Percentiles rank a stretch among this genome's conserved stretches.
These are phyloP conservation scores for Netelia fuscicornis DNA, from an alignment of 2,888 invertebrate genomes.

Conservation along the genomic window DNA sequence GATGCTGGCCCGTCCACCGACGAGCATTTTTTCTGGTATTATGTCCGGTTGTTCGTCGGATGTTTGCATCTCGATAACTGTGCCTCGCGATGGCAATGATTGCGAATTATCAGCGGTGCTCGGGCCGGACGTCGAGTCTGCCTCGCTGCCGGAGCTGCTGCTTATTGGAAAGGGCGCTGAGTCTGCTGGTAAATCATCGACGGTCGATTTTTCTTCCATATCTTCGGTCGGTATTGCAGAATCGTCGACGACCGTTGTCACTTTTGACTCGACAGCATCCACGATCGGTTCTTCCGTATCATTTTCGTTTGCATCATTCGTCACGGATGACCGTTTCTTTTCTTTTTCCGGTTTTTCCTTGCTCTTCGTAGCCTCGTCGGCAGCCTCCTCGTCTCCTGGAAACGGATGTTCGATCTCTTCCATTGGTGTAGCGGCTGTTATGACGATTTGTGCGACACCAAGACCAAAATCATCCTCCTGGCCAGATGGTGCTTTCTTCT, in stretches of 20 bases:
- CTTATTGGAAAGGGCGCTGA: constrained; percentile 88
- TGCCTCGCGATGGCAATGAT: constrained; percentile 83
- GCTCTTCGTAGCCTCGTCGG: constrained; percentile 71
- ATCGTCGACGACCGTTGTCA: constrained; percentile 60
- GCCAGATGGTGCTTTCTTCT: constrained; percentile 61
- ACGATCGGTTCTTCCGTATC: constrained; percentile 44
- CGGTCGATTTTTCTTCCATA: constrained; percentile 82
- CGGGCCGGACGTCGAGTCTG: constrained; percentile 87
- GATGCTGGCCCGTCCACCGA: constrained; percentile 93
- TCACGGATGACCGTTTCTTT: constrained; percentile 30
- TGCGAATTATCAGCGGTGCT: constrained; percentile 88
- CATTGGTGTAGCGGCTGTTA: constrained; percentile 97
- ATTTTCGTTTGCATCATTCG: constrained; percentile 36
- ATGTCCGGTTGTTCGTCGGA: constrained; percentile 77
- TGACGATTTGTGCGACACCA: constrained; percentile 95
- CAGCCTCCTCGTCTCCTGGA: constrained; percentile 87
- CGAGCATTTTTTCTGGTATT: constrained; percentile 85
- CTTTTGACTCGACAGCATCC: constrained; percentile 70
- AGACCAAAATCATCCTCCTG: constrained; percentile 88
- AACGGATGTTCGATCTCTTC: constrained; percentile 94
- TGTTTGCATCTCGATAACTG: constrained; percentile 75
- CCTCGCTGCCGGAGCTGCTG: constrained; percentile 90
- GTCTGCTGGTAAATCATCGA: constrained; percentile 87
- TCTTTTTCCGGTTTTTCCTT: constrained; percentile 69
- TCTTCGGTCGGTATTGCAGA: constrained; percentile 77